Conservation (phyloP, 1,140 invertebrate genomes). For the Drosophila parabipectinata region DNA sequence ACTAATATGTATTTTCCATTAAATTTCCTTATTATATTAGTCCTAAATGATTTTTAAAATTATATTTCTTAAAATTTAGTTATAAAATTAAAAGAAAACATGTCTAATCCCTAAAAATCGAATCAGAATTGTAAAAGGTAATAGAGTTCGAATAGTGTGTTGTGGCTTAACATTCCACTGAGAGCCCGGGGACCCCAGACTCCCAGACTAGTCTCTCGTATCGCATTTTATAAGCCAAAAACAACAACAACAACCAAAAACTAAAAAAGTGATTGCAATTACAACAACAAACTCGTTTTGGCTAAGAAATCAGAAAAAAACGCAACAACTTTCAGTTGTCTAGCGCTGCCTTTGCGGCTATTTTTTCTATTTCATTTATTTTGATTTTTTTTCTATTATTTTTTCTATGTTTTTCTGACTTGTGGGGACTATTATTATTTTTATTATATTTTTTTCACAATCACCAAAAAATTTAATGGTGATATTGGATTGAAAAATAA, state of each 20-base stretch:
- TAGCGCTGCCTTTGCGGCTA: slow-evolving; percentile 47
- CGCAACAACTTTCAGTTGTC: slow-evolving; percentile 76
- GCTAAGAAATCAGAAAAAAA: slow-evolving; percentile 51
- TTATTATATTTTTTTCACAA: slow-evolving; percentile 57
- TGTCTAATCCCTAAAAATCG: not conserved
- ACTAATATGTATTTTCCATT: too few species aligned
- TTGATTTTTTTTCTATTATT: slow-evolving; percentile 15
- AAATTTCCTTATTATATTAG: too few species aligned
- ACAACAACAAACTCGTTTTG: slow-evolving; percentile 69
- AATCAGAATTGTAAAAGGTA: not conserved
- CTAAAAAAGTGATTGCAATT: slow-evolving; percentile 62
- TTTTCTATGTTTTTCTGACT: slow-evolving; percentile 58
- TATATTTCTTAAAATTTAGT: not conserved
- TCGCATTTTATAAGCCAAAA: slow-evolving; percentile 18
- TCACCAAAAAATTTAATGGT: slow-evolving; percentile 15
- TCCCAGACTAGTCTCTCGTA: slow-evolving; percentile 38
- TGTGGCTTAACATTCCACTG: slow-evolving; percentile 56
- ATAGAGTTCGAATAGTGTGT: slow-evolving; percentile 6
- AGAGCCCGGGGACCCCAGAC: slow-evolving; percentile 50
- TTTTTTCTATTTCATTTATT: slow-evolving; percentile 10
- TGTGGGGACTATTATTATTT: slow-evolving; percentile 42
- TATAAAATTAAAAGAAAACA: not conserved
- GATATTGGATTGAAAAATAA: not conserved
- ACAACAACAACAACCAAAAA: slow-evolving; percentile 22
- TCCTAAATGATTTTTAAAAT: not conserved